Conservation (phyloP, 2,113 vertebrate genomes). For the Microcebus lehilahytsara region DNA sequence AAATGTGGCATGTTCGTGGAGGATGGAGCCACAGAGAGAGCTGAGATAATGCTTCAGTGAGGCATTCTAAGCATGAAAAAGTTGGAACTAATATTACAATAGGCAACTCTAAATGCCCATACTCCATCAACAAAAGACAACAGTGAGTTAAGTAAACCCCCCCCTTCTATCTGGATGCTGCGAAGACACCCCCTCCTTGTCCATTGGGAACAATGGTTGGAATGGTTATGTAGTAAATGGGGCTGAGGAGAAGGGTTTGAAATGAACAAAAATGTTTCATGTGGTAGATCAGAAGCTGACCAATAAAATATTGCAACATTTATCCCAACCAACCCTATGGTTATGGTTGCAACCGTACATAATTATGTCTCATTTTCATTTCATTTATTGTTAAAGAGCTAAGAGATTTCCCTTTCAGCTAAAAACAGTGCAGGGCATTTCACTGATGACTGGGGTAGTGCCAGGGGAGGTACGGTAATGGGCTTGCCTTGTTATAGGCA, state of each 20-base stretch:
- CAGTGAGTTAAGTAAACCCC: conserved; percentile 69
- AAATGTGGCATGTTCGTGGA: conserved; percentile 12
- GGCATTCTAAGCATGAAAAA: conserved; percentile 65
- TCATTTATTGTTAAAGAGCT: conserved; percentile 65
- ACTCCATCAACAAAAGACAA: conserved; percentile 68
- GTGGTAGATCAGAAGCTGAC: conserved; percentile 79
- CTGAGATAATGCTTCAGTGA: conserved; percentile 57
- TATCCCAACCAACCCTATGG: conserved; percentile 61
- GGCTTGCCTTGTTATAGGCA: neutral
- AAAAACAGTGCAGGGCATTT: neutral
- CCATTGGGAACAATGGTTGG: conserved; percentile 73
- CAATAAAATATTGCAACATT: conserved; percentile 76
- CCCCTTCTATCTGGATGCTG: conserved; percentile 52
- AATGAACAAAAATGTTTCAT: conserved; percentile 75
- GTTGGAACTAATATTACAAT: conserved; percentile 62
- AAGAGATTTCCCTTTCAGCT: conserved; percentile 60
- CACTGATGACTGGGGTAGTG: neutral
- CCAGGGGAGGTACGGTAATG: neutral
- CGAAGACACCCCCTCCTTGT: conserved; percentile 59
- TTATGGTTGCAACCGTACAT: conserved; percentile 56
- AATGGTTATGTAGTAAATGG: conserved; percentile 71
- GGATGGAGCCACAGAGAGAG: neutral
- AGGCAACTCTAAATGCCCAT: conserved; percentile 58
- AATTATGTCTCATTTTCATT: conserved; percentile 74
- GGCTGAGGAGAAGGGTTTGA: conserved; percentile 64